A percentile compares a stretch with the other conserved stretches of the same genome.
These are phyloP conservation scores for Bufo gargarizans DNA, from an alignment of 2,113 vertebrate species.

Conservation along the genomic window DNA sequence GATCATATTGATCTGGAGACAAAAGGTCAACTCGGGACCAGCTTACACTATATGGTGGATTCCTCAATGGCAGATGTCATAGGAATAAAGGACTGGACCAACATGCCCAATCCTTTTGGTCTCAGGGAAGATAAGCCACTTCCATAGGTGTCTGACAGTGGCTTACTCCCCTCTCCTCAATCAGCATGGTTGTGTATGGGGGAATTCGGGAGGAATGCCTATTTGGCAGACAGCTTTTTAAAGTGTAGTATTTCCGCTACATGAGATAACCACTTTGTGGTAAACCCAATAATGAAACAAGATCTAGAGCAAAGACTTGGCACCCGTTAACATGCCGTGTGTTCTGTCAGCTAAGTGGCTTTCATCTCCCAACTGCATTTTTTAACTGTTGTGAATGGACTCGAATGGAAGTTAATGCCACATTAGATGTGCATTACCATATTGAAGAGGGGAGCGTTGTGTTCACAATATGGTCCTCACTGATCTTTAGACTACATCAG, in stretches of 20 bases:
- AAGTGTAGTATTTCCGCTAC: not conserved
- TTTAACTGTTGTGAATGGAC: constrained; percentile 24
- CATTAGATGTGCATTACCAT: constrained; percentile 34
- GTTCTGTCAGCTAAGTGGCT: not conserved
- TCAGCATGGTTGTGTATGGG: too few relatives aligned
- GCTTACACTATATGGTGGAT: too few relatives aligned
- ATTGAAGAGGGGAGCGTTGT: not conserved
- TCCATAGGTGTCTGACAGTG: too few relatives aligned
- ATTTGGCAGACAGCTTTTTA: too few relatives aligned
- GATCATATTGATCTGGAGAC: not conserved
- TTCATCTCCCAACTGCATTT: constrained; percentile 23
- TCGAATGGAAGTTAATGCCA: constrained; percentile 15
- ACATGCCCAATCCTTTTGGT: too few relatives aligned
- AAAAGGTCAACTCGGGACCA: too few relatives aligned
- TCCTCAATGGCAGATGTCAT: too few relatives aligned
- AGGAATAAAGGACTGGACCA: too few relatives aligned
- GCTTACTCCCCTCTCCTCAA: too few relatives aligned
- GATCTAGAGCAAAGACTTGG: not conserved
- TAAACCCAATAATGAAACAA: not conserved
- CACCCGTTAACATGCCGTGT: not conserved
- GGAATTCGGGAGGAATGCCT: too few relatives aligned
- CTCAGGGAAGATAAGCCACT: too few relatives aligned
- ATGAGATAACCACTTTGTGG: not conserved
- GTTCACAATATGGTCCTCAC: not conserved
- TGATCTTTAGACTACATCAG: constrained; percentile 15